A percentile compares a stretch with the other conserved stretches of the same genome.
Evolutionary conservation across 2,888 invertebrate genomes (phyloP).

Genomic region (Nymphalis urticae): DNA sequence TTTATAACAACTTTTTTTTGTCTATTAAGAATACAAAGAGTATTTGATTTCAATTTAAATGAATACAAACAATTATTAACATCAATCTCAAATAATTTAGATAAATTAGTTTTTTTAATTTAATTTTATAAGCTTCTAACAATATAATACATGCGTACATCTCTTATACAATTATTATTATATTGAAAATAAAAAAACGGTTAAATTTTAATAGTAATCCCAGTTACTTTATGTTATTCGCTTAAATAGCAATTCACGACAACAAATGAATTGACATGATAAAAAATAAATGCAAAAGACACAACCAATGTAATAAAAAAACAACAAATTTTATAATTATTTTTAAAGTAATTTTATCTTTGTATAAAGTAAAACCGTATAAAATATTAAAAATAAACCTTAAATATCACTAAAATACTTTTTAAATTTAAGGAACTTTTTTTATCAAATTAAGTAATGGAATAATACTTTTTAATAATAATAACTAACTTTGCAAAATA

Average conservation of each 20-base stretch:
- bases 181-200: too few relatives aligned
- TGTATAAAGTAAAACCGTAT: background rate
- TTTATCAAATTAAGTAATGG: slow-evolving; percentile 5
- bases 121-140: too few relatives aligned
- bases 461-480: background rate
- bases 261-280: background rate
- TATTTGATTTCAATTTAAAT: too few relatives aligned
- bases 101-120: too few relatives aligned
- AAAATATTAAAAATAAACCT: background rate
- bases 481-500: background rate
- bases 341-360: slow-evolving; percentile 4
- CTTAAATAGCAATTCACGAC: too few relatives aligned
- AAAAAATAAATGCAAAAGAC: slow-evolving; percentile 2
- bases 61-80: too few relatives aligned
- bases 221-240: too few relatives aligned
- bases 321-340: background rate
- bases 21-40: too few relatives aligned
- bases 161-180: too few relatives aligned
- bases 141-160: too few relatives aligned
- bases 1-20: background rate
- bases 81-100: too few relatives aligned
- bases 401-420: slow-evolving; percentile 15
- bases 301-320: background rate
- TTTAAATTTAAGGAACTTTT: slow-evolving; percentile 20
- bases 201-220: too few relatives aligned